Base-by-base conservation (phyloP, 2,113 vertebrate genomes). In the Coregonus clupeaformis region DNA sequence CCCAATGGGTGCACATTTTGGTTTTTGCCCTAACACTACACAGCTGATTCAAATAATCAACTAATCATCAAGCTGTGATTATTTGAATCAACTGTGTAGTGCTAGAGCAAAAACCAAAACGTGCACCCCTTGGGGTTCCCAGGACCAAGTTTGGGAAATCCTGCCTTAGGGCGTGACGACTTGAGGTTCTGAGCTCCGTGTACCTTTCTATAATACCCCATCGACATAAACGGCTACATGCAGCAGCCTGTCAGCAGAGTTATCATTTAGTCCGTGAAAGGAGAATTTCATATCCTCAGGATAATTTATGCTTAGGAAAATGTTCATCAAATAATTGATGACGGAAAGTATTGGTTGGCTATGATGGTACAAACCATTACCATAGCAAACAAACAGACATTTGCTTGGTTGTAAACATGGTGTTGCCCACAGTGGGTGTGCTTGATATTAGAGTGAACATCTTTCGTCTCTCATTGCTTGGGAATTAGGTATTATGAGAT, bases 241-340 rank as follows among this genome's bases (percentile, higher is more conserved):
- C 72, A 70, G 74, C 69, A 24, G 68, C 73, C 52, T 77, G 79
- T 36, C 52, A 13, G 5, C 11, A 7, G 13, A 30, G 6, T 32
- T 12, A 18, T 32, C 25, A 66, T 66, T 52, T 30, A 32, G 13
- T 7, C 29, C 16, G 11, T 7, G 27, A 20, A 29, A 20, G 16
- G 9, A 14, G 18, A 18, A 5, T 5, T 29, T 66, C 25, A 32
- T 30, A 30, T 32, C 14, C 6, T 32, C 14, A 66, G 14, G 25
- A 5, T 27, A 64, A 25, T 25, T 64, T 18, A 66, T 25, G 64
- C 64, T 29, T 66, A 12, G 27, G 18, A 30, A 66, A 66, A 66
- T 16, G 3, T 12, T 66, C 5, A 9, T 66, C 6, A 32, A 24
- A 29, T 32, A 27, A 30, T 16, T 66, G 64, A 12, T 24, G 59